A percentile compares a stretch with the other conserved stretches of the same genome.
These are phyloP conservation scores for Diglossa cyanea DNA, from an alignment of 2,797 vertebrate species.

Conservation along the genomic window DNA sequence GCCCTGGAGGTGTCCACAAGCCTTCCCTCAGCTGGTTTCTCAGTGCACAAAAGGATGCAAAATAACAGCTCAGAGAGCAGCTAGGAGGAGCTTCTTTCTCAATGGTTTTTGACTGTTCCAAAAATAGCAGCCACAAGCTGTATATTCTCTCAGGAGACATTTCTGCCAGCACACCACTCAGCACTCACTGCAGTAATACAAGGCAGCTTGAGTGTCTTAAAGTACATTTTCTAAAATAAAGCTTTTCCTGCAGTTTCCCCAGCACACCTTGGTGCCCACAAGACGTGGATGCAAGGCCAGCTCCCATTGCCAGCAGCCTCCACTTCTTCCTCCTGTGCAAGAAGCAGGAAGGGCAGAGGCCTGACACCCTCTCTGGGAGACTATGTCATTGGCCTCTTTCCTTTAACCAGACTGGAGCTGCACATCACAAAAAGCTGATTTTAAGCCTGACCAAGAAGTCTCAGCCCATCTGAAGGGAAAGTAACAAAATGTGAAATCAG, in stretches of 20 bases:
- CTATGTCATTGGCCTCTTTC: neutral
- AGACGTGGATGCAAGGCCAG: rapidly evolving
- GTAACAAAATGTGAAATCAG: neutral
- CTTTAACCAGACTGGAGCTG: neutral
- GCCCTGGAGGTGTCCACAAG: neutral
- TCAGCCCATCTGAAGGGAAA: neutral
- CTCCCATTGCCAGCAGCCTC: neutral
- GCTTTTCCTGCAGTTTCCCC: neutral
- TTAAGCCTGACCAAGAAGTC: neutral
- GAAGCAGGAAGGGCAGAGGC: neutral
- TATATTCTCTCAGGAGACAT: neutral
- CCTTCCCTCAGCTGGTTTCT: neutral
- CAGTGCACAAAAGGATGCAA: neutral
- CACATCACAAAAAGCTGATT: neutral
- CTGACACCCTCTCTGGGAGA: neutral
- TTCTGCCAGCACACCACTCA: neutral
- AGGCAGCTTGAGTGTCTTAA: neutral
- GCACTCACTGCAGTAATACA: neutral
- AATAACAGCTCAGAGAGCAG: neutral
- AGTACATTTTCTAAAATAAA: neutral
- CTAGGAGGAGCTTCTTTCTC: neutral
- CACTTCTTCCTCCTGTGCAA: neutral
- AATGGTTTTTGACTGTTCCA: neutral
- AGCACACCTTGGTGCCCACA: neutral
- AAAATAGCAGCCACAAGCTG: neutral